These are phyloP conservation scores for Syrmaticus mikado DNA, from an alignment of 2,113 vertebrate genomes.

Conservation along the genomic window DNA sequence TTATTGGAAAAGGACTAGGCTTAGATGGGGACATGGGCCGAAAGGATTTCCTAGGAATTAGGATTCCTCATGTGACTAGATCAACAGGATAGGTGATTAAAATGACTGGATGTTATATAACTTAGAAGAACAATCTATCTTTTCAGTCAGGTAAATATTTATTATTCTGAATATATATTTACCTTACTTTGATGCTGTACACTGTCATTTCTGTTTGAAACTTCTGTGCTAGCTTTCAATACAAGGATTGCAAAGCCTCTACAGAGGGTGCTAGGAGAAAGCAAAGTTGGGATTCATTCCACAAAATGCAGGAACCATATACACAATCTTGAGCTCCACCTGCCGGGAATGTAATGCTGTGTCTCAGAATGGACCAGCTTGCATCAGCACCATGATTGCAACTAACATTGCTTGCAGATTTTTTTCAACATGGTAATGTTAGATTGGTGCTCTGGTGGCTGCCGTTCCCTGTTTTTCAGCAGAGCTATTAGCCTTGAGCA, in stretches of 20 bases:
- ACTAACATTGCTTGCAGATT: background rate
- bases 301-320: background rate
- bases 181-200: background rate
- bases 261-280: background rate
- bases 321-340: conserved; percentile 26
- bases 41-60: background rate
- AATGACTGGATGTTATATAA: background rate
- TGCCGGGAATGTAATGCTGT: background rate
- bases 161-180: background rate
- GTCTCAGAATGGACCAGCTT: background rate
- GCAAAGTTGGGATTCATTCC: accelerated
- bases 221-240: background rate
- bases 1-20: background rate
- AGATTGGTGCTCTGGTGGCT: background rate
- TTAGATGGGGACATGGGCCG: background rate
- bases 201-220: background rate
- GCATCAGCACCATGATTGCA: background rate
- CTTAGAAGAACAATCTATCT: background rate
- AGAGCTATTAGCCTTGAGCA: background rate
- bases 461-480: background rate
- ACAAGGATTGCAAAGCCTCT: background rate
- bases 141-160: background rate
- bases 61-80: accelerated
- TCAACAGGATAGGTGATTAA: background rate
- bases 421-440: background rate